Evolutionary conservation across 2,888 invertebrate genomes (phyloP), one percentile per base, ranked within the genome.

Genomic region (Holacanthella duospinosa): DNA sequence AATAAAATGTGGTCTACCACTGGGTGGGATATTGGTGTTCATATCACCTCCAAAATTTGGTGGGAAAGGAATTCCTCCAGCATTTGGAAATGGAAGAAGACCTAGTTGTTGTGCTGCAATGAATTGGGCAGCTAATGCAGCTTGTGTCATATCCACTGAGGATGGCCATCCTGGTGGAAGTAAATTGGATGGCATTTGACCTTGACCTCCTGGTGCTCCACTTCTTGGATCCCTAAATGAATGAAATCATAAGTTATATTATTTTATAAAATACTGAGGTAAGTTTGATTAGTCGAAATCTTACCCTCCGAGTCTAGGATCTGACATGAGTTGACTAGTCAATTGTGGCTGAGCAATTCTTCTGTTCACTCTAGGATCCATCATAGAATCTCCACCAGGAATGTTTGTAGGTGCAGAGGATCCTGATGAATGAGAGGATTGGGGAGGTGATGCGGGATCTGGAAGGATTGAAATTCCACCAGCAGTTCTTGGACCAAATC

Each of bases 401-500:
- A 65, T 65, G 3, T 59, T 56, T 26, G 56, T 28, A 2, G 66
- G 66, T 16, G 64, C 43, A 6, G 59, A 56, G 26, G 43, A 26
- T 24, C 29, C 43, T 1, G 36, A 2, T 12, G 64, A 3, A 4
- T 27, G 29, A 27, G 53, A 53, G 19, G 59, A 29, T 2, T 55
- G 62, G 19, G 66, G 66, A 21, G 64, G 66, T 25, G 61, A 61
- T n/a, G 66, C 62, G 6, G 64, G 66, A n/a, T 62, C 66, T 29
- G 53, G 19, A 2, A 64, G 58, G 48, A 26, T 54, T 25, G 60
- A 57, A 44, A 54, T 62, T 21, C 66, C 59, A 6, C 64, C 65
- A 25, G 65, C 64, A 27, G 63, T 59, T 21, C 59, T 62, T 12
- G 64, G 66, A 24, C 85, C 79, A 66, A 90, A 75, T 62, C 90